These are phyloP conservation scores for Ptychobarbus kaznakovi DNA, from an alignment of 2,797 vertebrate species.

Conservation along the genomic window DNA sequence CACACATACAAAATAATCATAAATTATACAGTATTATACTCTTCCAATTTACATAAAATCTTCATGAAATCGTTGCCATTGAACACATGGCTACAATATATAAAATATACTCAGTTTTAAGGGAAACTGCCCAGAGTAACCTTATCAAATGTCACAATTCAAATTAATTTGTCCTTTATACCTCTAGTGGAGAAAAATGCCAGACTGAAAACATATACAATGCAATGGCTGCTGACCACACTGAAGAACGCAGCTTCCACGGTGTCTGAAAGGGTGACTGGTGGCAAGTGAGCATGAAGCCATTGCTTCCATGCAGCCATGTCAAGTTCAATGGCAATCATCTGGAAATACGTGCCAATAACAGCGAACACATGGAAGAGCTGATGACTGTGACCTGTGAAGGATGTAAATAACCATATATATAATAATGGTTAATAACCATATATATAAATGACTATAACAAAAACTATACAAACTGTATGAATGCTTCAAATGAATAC, in stretches of 20 bases:
- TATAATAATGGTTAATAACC: too few relatives aligned
- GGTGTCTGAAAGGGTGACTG: constrained; percentile 77
- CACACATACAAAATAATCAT: not conserved
- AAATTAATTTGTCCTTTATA: constrained; percentile 20
- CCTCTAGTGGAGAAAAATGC: constrained; percentile 70
- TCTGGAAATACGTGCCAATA: constrained; percentile 88
- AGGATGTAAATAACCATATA: too few relatives aligned
- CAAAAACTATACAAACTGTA: too few relatives aligned
- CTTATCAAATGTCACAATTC: constrained; percentile 35
- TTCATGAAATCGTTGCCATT: not conserved
- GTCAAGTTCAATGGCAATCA: constrained; percentile 86
- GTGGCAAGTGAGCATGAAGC: constrained; percentile 72
- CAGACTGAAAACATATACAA: constrained; percentile 82
- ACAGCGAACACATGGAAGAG: constrained; percentile 91
- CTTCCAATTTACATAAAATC: constrained; percentile 16
- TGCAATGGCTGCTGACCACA: constrained; percentile 71
- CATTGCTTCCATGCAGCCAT: constrained; percentile 78
- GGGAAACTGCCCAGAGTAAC: not conserved
- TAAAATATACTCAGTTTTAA: not conserved
- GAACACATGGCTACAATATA: not conserved
- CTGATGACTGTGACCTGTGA: constrained; percentile 94
- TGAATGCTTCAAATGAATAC: too few relatives aligned
- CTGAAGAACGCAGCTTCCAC: constrained; percentile 70
- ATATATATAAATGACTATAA: too few relatives aligned
- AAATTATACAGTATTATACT: not conserved